Base-by-base conservation (phyloP, 2,113 vertebrate genomes). In the Falcunculus frontatus region DNA sequence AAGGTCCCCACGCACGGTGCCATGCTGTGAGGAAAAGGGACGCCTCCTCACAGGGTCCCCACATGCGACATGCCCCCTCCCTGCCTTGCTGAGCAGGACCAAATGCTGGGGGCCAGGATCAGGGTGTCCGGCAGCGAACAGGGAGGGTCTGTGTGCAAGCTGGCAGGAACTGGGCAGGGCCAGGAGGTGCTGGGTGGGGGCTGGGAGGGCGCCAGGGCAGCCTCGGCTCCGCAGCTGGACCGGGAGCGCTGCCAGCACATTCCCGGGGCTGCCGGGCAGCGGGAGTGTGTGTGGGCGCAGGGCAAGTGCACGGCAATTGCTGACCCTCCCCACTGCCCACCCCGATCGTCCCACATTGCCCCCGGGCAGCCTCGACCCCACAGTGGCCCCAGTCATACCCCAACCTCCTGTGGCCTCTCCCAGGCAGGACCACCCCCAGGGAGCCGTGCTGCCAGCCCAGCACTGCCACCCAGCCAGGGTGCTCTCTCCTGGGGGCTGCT, bases 201-300 rank as follows among this genome's bases (percentile, higher is more conserved):
- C 84, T 93, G 92, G 84, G 81, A 55, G 46, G 65, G 56, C 3
- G 21, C 72, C 76, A 32, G 69, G 76, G 80, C 12, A 0, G 89
- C 26, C 57, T 59, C 1, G 7, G 74, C 39, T 83, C 60, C 3
- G 29, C 92, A 95, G 92, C 93, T 96, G 95, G 59, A 52, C 92
- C 4, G 84, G 95, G 96, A 97, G 49, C 3, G 3, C 56, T 93
- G 96, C 96, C 96, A 97, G 78, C 35, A 3, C 95, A 96, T 97
- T 97, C 96, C 95, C 76, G 70, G 39, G 60, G 74, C 90, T 60
- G 93, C 52, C 4, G 39, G 74, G 49, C 13, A 2, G 65, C 13
- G 1, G 60, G 72, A 63, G 69, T 0, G 3, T 68, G 93, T 90
- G 95, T 96, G 90, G 85, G 93, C 7, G 73, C 74, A 25, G 81